Base-by-base conservation (phyloP, 2,113 vertebrate species). In the Martes martes region DNA sequence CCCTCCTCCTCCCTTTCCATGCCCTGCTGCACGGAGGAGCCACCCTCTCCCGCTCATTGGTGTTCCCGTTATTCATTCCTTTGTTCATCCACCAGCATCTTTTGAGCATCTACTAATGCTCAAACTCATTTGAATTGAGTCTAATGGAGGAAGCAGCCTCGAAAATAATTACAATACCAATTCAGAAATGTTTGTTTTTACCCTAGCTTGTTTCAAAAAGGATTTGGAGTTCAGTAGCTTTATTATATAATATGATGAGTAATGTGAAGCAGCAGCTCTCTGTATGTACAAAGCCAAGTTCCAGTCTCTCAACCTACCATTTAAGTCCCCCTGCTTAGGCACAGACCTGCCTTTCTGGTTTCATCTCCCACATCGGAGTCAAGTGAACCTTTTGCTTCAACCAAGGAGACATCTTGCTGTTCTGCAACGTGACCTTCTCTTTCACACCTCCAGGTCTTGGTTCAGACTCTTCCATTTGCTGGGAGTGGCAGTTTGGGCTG, bases 111-210 rank as follows among this genome's bases (percentile, higher is more conserved):
- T 81, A 57, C 63, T 78, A 45, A 82, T 47, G 31, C 81, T 80
- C 91, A 94, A 21, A 97, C 89, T 89, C 86, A 89, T 89, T 82
- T 86, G 94, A 98, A 89, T 96, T 59, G 67, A 73, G 16, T 95
- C 92, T 91, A 96, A 86, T 79, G 69, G 91, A 96, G 86, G 92
- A 94, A 97, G 78, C 86, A 91, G 86, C 93, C 86, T 98, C 95
- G 78, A 82, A 95, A 97, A 93, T 95, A 98, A 95, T 94, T 94
- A 94, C 36, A 96, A 67, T 86, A 85, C 59, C 78, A 81, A 85
- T 94, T 97, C 80, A 95, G 61, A 95, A 94, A 89, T 89, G 82
- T 97, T 94, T 97, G 96, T 85, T 85, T 98, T 95, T 84, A 90
- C 23, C 83, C 36, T 67, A 61, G 65, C 73, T 91, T 89, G 31